These are phyloP conservation scores for Megalurothrips usitatus DNA, from an alignment of 2,888 invertebrate genomes.

Conservation along the genomic window DNA sequence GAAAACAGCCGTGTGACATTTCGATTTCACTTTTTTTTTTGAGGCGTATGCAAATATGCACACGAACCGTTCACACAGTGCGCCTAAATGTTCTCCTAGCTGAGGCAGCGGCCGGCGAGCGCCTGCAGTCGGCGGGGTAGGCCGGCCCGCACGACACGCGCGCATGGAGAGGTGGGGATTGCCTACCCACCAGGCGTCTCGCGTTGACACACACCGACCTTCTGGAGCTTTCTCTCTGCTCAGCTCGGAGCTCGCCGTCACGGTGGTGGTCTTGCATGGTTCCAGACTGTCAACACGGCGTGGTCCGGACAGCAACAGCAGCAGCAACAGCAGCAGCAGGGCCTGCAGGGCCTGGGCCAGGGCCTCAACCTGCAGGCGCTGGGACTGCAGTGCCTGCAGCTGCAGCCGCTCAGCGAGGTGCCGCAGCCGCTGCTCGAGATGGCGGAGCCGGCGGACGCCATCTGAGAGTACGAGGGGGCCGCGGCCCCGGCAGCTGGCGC, in stretches of 20 bases:
- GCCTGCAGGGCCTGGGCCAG: neutral
- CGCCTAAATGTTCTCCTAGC: too few relatives aligned
- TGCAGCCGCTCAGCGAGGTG: constrained; percentile 5
- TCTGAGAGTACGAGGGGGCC: constrained; percentile 21
- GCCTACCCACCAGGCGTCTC: too few relatives aligned
- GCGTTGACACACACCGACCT: too few relatives aligned
- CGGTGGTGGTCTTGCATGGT: neutral
- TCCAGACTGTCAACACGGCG: neutral
- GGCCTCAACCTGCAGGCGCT: neutral
- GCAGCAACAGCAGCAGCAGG: neutral
- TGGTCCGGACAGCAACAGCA: neutral
- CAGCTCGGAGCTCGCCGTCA: neutral
- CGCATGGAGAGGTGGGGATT: too few relatives aligned
- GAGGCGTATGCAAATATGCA: too few relatives aligned
- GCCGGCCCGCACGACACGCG: too few relatives aligned
- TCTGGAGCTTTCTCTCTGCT: too few relatives aligned
- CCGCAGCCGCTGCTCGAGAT: neutral
- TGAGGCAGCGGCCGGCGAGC: too few relatives aligned
- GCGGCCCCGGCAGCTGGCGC: constrained; percentile 8
- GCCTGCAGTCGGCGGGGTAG: too few relatives aligned
- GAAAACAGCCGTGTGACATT: too few relatives aligned
- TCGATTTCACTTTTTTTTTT: too few relatives aligned
- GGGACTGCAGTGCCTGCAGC: constrained; percentile 6
- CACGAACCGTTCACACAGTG: too few relatives aligned
- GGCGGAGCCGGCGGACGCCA: constrained; percentile 11